Evolutionary conservation across 1,140 invertebrate species (phyloP).

Genomic region (Drosophila miranda): DNA sequence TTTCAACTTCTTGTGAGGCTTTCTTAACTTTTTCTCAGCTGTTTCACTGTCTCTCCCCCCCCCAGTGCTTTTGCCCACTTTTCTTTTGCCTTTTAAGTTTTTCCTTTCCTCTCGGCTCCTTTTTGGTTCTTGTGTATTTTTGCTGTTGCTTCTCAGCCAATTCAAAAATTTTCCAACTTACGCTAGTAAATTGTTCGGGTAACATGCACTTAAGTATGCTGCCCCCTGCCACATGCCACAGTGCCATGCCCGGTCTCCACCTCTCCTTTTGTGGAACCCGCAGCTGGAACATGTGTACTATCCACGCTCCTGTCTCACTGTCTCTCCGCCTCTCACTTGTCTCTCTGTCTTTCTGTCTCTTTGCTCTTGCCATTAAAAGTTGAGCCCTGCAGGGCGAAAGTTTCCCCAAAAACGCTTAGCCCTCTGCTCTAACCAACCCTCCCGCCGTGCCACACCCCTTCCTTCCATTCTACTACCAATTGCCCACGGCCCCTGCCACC

Average conservation of each 20-base stretch:
- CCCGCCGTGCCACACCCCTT: background rate
- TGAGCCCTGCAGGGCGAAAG: conserved; percentile 67
- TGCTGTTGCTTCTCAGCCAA: conserved; percentile 51
- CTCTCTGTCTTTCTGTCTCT: conserved; percentile 46
- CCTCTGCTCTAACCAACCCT: conserved; percentile 33
- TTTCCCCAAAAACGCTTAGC: conserved; percentile 37
- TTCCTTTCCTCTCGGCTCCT: conserved; percentile 4
- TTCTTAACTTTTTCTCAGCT: conserved; percentile 60
- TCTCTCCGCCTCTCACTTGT: background rate
- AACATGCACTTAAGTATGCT: conserved; percentile 75
- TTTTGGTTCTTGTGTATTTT: background rate
- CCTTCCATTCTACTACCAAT: background rate
- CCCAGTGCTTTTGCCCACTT: background rate
- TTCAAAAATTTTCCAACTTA: conserved; percentile 75
- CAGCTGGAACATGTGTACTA: conserved; percentile 72
- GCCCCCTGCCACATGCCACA: background rate
- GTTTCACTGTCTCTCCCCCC: conserved; percentile 1
- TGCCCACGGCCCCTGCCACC: background rate
- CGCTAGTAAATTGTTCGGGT: conserved; percentile 78
- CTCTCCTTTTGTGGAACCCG: conserved; percentile 37
- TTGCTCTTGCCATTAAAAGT: conserved; percentile 77
- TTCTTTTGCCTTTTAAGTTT: conserved; percentile 25
- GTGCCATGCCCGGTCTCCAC: background rate
- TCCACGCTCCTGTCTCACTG: conserved; percentile 24
- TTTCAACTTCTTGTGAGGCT: conserved; percentile 73